Base-by-base conservation (phyloP, 2,797 vertebrate genomes). In the Crocidura indochinensis region DNA sequence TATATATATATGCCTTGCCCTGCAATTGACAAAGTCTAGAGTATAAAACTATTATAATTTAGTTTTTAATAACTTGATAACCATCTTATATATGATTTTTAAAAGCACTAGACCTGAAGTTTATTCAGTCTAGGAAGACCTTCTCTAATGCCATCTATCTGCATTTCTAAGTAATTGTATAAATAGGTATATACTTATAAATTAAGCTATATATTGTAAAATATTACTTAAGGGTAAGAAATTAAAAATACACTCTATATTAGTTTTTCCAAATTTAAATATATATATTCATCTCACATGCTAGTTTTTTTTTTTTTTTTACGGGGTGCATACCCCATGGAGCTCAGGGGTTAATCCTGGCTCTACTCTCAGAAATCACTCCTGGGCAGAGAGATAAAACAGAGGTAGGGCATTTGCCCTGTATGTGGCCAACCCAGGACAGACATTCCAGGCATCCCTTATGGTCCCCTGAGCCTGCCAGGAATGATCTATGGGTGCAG, bases 1-100 rank as follows among this genome's bases (percentile, higher is more conserved):
- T 19, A 15, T 56, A 56, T 56, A 22, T 60, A 20, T 60, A 60
- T 60, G 22, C 3, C 5, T 60, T 78, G 56, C 73, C 8, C 73
- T 49, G 49, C 69, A 90, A 76, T 79, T 22, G 77, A 0, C 75
- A 64, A 22, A 85, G 2, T 86, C 3, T 60, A 94, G 74, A 74
- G 4, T 64, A 3, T 72, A 6, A 84, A 84, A 87, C 65, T 60
- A 79, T 75, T 65, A 29, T 74, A 90, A 75, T 46, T 38, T 79
- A 65, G 19, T 92, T 81, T 83, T 80, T 83, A 19, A 29, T 65
- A 92, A 38, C 91, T 65, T 87, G 10, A 73, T 60, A 10, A 27
- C 4, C 8, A 92, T 49, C 10, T 68, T 20, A 19, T 22, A 19
- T 31, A 8, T 67, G 26, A 86, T 44, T 27, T 81, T 69, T 49